These are phyloP conservation scores for Athene cunicularia DNA, from an alignment of 2,113 vertebrate species.

Conservation along the genomic window DNA sequence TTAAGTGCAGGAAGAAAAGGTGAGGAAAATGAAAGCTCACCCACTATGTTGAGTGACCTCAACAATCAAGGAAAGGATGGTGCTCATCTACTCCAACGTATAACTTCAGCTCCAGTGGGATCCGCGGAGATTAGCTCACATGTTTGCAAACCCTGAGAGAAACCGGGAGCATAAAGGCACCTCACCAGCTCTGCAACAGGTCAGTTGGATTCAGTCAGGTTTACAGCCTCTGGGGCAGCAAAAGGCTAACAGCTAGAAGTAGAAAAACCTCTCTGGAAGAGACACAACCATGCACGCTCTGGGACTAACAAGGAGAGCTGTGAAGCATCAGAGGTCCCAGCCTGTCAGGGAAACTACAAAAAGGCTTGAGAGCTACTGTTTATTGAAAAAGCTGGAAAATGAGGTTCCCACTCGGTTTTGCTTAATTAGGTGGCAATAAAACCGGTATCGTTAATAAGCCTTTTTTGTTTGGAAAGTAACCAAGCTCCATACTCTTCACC, in stretches of 20 bases:
- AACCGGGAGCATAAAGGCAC: neutral
- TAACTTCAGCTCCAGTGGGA: neutral
- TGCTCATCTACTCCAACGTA: rapidly evolving
- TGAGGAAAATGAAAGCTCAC: neutral
- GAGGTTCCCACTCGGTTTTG: neutral
- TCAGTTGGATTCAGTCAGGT: neutral
- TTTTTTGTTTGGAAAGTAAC: neutral
- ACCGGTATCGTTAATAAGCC: neutral
- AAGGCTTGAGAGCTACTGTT: neutral
- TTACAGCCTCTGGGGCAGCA: neutral
- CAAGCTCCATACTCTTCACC: neutral
- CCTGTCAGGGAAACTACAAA: neutral
- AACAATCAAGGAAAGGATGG: neutral
- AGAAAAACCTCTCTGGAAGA: neutral
- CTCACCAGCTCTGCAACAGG: rapidly evolving
- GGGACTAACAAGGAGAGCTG: neutral
- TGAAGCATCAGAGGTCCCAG: neutral
- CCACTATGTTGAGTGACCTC: neutral
- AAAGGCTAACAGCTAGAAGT: neutral
- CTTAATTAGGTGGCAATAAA: neutral
- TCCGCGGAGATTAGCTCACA: rapidly evolving
- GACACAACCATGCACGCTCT: rapidly evolving
- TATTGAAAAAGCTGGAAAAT: neutral
- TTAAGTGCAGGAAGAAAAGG: too few species aligned
- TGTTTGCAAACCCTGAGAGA: rapidly evolving